Evolutionary conservation across 2,888 invertebrate species (phyloP).

Genomic region (Macrosiphum euphorbiae): DNA sequence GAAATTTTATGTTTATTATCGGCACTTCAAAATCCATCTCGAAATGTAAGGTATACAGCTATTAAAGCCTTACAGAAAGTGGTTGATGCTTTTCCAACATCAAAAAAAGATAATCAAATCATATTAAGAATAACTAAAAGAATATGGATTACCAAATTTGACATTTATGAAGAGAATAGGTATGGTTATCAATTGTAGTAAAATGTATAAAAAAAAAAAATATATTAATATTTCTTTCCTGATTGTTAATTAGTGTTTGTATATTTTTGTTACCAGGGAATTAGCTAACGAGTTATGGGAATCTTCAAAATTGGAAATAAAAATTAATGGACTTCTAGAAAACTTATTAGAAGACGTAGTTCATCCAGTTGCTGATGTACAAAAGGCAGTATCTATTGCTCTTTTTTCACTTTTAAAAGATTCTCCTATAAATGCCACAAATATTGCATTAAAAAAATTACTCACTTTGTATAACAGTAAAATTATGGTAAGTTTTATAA

Average conservation of each 20-base stretch:
- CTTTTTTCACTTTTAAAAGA: conserved; percentile 78
- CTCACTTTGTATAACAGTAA: conserved; percentile 83
- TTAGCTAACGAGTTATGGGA: conserved; percentile 78
- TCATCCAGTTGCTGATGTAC: conserved; percentile 85
- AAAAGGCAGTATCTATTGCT: conserved; percentile 86
- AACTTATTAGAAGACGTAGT: conserved; percentile 80
- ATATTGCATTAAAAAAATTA: conserved; percentile 70
- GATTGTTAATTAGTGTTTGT: neutral
- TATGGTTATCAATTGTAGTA: conserved; percentile 68
- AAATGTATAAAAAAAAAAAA: neutral
- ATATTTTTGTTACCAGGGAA: conserved; percentile 70
- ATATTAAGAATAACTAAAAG: conserved; percentile 77
- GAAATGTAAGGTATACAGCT: conserved; percentile 83
- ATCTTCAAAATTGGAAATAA: conserved; percentile 72
- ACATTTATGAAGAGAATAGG: conserved; percentile 82
- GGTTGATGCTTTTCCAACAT: conserved; percentile 75
- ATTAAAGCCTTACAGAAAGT: conserved; percentile 77
- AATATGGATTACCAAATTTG: conserved; percentile 87
- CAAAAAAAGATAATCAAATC: conserved; percentile 75
- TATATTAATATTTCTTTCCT: neutral
- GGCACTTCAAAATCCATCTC: conserved; percentile 80
- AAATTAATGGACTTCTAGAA: conserved; percentile 73
- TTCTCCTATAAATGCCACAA: conserved; percentile 69
- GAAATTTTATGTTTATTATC: conserved; percentile 84
- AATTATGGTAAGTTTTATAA: conserved; percentile 74